Evolutionary conservation across 2,888 invertebrate genomes (phyloP), one percentile per base, ranked within the genome.

Genomic region (Calameuta idolon): DNA sequence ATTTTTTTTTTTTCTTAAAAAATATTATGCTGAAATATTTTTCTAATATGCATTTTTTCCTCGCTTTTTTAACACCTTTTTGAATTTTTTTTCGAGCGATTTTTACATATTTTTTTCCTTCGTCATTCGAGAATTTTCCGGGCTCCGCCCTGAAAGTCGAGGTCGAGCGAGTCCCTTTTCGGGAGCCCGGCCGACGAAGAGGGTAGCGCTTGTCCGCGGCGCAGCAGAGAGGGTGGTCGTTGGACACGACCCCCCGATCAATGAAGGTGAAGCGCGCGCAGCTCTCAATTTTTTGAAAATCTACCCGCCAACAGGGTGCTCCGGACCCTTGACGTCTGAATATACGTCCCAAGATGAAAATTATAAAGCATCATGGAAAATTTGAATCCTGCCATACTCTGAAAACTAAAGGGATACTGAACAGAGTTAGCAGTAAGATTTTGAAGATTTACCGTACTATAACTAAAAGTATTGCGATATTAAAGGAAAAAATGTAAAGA

Each of bases 201-300:
- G 87, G 84, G 83, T 84, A 85, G 84, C 83, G 85, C 80, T 82
- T 83, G 84, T 84, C 80, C 85, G 82, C 81, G 84, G 86, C 82
- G 83, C 83, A 83, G 81, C 82, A 82, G 79, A 84, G 85, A 88
- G 87, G 85, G 84, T 83, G 82, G 81, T 84, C 81, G 84, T 82
- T 83, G 85, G 86, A 84, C 85, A 86, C 76, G 83, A 83, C 84
- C 86, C 55, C 55, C 81, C 90, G 90, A 90, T 90, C 90, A 89
- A 90, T 90, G 90, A 90, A 90, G 89, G 87, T 83, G 86, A 87
- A 84, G 90, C 90, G 90, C 90, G 90, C 90, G 90, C 90, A 90
- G 83, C 87, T 85, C 81, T 84, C 83, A 87, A 84, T 90, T 90
- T 90, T 90, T 90, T 90, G 90, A 90, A 90, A 90, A 88, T 90